Evolutionary conservation across 2,888 invertebrate species (phyloP).

Genomic region (Geophilus truncorum): DNA sequence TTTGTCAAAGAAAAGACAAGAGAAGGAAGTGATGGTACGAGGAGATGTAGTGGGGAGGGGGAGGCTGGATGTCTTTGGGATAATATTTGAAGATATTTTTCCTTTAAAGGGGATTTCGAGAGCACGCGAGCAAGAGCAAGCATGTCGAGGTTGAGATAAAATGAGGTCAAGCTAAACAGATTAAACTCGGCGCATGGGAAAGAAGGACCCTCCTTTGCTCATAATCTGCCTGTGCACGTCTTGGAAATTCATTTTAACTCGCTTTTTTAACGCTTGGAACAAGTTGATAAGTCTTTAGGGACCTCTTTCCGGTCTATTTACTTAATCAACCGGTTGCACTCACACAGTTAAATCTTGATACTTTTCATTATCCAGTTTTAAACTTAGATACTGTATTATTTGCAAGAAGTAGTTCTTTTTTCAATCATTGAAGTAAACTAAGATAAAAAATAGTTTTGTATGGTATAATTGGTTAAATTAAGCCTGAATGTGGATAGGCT

Average conservation of each 20-base stretch:
- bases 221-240: not conserved
- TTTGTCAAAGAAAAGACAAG: conserved; percentile 10
- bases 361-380: not conserved
- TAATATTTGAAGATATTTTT: conserved; percentile 20
- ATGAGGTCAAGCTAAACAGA: conserved; percentile 25
- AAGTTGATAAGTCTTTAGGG: not conserved
- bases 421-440: no score
- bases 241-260: not conserved
- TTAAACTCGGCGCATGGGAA: not conserved
- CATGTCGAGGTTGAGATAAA: conserved; percentile 22
- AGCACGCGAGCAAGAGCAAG: not conserved
- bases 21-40: no score
- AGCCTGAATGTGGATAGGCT: no score
- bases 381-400: no score
- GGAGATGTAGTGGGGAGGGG: no score
- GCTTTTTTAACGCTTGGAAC: not conserved
- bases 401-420: not conserved
- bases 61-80: not conserved
- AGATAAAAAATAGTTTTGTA: no score
- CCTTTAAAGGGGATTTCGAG: conserved; percentile 8
- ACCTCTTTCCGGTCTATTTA: not conserved
- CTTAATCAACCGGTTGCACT: not conserved
- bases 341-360: not conserved
- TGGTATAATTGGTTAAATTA: no score
- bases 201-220: not conserved